Conservation (phyloP, 2,888 invertebrate species). For the Odontothrips loti region DNA sequence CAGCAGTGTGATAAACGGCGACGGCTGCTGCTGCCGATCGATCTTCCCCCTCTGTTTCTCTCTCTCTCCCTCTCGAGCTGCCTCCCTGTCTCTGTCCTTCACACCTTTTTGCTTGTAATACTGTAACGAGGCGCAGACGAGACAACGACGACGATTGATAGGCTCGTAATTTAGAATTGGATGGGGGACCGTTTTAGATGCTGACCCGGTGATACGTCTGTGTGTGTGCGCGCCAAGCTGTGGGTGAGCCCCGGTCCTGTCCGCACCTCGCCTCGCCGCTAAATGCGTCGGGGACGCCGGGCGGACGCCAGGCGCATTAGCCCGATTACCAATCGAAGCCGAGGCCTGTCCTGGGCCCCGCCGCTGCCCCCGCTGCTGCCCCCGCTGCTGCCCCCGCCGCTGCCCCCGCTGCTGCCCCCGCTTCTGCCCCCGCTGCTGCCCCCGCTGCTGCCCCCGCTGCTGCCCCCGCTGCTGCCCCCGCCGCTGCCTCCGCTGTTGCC, state of each 20-base stretch:
- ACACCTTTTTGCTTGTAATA: background rate
- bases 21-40: too few species aligned
- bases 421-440: background rate
- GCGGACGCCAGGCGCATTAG: slow-evolving; percentile 3
- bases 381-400: background rate
- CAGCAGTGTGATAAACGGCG: too few species aligned
- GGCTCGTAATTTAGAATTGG: background rate
- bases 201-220: background rate
- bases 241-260: background rate
- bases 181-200: background rate
- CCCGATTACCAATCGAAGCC: slow-evolving; percentile 17
- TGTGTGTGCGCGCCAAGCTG: too few species aligned
- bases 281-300: background rate
- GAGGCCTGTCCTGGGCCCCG: background rate
- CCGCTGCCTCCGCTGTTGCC: background rate
- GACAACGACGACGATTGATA: too few species aligned
- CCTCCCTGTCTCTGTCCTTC: background rate
- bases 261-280: background rate
- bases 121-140: too few species aligned
- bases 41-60: background rate
- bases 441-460: too few species aligned
- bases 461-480: background rate
- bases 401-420: background rate
- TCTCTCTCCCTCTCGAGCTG: background rate
- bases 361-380: background rate